Percentiles rank a stretch among this genome's conserved stretches.
Evolutionary conservation across 2,888 invertebrate species (phyloP).

Genomic region (Oscheius sp.): DNA sequence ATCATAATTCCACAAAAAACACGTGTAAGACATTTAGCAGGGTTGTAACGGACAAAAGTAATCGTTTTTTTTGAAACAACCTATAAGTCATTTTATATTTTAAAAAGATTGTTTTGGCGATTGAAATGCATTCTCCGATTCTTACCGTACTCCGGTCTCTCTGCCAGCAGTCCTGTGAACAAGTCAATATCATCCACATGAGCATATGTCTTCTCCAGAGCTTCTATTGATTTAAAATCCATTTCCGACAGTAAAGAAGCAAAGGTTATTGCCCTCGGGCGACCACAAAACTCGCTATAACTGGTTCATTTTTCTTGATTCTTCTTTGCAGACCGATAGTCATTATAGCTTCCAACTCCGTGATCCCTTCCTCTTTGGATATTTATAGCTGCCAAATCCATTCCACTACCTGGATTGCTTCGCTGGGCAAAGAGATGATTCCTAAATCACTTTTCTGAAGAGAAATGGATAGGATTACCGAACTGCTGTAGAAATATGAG

Average conservation of each 20-base stretch:
- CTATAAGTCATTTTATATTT: no score
- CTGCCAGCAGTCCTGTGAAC: constrained; percentile 49
- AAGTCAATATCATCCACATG: constrained; percentile 48
- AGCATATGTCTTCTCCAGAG: constrained; percentile 62
- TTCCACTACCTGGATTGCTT: constrained; percentile 80
- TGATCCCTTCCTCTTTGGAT: constrained; percentile 80
- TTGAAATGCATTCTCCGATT: no score
- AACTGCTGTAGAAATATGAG: constrained; percentile 55
- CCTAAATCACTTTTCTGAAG: constrained; percentile 11
- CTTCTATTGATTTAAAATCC: constrained; percentile 52
- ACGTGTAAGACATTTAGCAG: no score
- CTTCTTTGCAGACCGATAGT: constrained; percentile 36
- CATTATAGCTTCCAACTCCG: constrained; percentile 63
- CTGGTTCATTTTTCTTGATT: neutral
- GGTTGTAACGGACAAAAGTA: no score
- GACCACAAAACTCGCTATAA: constrained; percentile 61
- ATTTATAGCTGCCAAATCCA: constrained; percentile 88
- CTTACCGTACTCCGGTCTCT: constrained; percentile 32
- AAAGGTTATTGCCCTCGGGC: constrained; percentile 51
- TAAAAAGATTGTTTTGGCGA: no score
- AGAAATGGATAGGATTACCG: constrained; percentile 25
- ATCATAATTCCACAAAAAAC: no score
- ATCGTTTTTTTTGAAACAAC: no score
- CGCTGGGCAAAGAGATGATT: constrained; percentile 75
- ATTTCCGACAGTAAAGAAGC: constrained; percentile 59